Evolutionary conservation across 2,797 vertebrate species (phyloP), one percentile per base, ranked within the genome.

Genomic region (Spea hammondii): DNA sequence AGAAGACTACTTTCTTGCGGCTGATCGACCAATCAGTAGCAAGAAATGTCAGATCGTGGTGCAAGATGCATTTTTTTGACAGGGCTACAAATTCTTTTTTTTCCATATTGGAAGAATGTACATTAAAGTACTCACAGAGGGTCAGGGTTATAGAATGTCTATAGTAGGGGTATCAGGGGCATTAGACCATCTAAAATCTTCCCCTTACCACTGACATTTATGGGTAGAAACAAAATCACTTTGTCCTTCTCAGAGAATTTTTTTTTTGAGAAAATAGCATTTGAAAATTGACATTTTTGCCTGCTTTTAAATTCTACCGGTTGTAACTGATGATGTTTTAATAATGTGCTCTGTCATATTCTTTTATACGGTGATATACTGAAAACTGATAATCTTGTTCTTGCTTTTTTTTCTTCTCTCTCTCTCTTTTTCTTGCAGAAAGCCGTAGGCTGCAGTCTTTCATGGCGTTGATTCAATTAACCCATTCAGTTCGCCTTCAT

Each of bases 171-270:
- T 32, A 32, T 32, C 2, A 3, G 32, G 32, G 32, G 32, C 32
- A 32, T 32, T 32, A 32, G 32, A 32, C 32, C 32, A 32, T 32
- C 32, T 32, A 32, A 32, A 32, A 3, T 1, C 2, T 1, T 32
- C 32, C 32, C 32, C 32, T 32, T 32, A 32, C 32, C 32, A 32
- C 84, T 87, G 88, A 88, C 85, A 89, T 77, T 84, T 91, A 91
- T 85, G 83, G 89, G 87, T 86, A 88, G 80, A 75, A 84, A 87
- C 85, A 87, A 91, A 87, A 32, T 32, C 80, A 85, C 65, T 32
- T 84, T 78, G 70, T 83, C 84, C 88, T 67, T 59, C 79, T 83
- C 85, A 85, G 84, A 86, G 84, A 85, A 89, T 62, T 79, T 88
- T 84, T 79, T 85, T 90, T 85, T 85, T 89, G 87, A 86, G 74